These are phyloP conservation scores for Popillia japonica DNA, from an alignment of 1,140 invertebrate species.

Conservation along the genomic window DNA sequence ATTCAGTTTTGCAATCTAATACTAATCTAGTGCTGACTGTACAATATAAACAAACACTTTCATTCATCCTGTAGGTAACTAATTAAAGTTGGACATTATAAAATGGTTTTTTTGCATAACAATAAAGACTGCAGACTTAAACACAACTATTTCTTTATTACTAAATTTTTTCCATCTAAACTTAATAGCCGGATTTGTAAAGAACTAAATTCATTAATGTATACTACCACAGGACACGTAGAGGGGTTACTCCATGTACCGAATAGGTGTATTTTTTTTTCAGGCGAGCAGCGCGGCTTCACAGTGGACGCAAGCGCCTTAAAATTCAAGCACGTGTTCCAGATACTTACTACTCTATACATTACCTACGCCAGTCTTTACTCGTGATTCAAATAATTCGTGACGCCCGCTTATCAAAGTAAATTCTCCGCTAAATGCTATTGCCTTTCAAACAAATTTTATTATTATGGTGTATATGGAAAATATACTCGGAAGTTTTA, in stretches of 20 bases:
- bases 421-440: not conserved
- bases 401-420: not conserved
- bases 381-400: conserved; percentile 14
- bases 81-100: too few species aligned
- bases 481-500: too few species aligned
- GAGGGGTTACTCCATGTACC: not conserved
- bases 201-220: not conserved
- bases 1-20: too few species aligned
- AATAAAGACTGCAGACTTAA: not conserved
- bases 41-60: too few species aligned
- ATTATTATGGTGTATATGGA: too few species aligned
- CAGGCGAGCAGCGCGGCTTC: not conserved
- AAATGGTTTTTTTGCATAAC: too few species aligned
- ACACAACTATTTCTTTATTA: not conserved
- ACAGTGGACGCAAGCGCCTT: conserved; percentile 31
- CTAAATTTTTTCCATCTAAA: not conserved
- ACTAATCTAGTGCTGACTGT: too few species aligned
- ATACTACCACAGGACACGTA: not conserved
- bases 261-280: not conserved
- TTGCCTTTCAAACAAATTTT: not conserved
- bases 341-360: conserved; percentile 21
- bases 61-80: too few species aligned
- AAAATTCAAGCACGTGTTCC: conserved; percentile 28
- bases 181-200: not conserved
- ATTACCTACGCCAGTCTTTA: conserved; percentile 18